These are phyloP conservation scores for Leucophora obtusa DNA, from an alignment of 2,888 invertebrate species.

Conservation along the genomic window DNA sequence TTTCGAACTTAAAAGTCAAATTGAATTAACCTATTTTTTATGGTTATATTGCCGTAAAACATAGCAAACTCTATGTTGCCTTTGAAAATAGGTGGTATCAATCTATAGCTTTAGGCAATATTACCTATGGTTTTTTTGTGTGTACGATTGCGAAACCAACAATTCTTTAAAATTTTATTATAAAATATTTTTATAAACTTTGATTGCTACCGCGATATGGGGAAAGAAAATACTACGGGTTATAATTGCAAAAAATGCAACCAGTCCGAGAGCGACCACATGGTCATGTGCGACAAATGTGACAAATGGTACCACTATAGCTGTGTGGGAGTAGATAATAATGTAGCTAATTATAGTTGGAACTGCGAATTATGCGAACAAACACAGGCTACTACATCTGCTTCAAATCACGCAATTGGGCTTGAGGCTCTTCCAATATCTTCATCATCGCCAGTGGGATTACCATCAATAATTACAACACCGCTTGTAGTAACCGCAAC, in stretches of 20 bases:
- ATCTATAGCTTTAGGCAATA: too few species aligned
- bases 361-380: constrained; percentile 25
- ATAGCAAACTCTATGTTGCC: too few species aligned
- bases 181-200: too few species aligned
- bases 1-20: too few species aligned
- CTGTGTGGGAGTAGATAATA: constrained; percentile 23
- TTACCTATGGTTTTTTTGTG: too few species aligned
- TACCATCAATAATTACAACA: background rate
- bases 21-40: too few species aligned
- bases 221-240: background rate
- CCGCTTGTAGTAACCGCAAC: background rate
- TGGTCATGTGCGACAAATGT: constrained; percentile 23
- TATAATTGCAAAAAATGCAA: constrained; percentile 9
- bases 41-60: too few species aligned
- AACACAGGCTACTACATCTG: background rate
- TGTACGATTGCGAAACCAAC: too few species aligned
- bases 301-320: constrained; percentile 24
- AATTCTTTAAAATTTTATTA: too few species aligned
- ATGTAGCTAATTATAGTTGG: too few species aligned
- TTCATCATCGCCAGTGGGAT: constrained; percentile 28
- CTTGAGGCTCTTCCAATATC: constrained; percentile 20
- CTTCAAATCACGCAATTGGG: background rate
- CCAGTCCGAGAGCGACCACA: constrained; percentile 1
- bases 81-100: too few species aligned
- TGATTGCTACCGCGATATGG: too few species aligned